Evolutionary conservation across 2,797 vertebrate genomes (phyloP), one percentile per base, ranked within the genome.

Genomic region (Premnoplex brunnescens): DNA sequence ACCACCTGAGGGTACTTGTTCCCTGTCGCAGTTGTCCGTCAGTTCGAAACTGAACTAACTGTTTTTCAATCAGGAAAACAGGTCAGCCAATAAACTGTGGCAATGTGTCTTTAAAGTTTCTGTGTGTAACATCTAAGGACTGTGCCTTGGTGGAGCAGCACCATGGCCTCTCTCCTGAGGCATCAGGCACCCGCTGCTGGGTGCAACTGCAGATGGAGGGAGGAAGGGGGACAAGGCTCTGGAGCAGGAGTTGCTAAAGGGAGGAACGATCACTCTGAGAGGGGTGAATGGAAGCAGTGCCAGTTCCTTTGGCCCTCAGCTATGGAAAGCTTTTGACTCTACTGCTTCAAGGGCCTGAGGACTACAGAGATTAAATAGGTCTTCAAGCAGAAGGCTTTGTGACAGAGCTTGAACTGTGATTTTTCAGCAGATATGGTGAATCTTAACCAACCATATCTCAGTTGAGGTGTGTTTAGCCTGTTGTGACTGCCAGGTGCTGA

Each of bases 101-200:
- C 39, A 69, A 27, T 0, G 4, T 0, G 0, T 6, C 10, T 49
- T 59, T 44, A 30, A 52, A 12, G 23, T 43, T 85, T 58, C 67
- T 79, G 9, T 0, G 4, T 4, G 3, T 16, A n/a, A 10, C 13
- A 16, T 27, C 5, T 30, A 48, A 46, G 36, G 36, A 41, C 6
- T 0, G 0, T 6, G 14, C 11, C n/a, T 51, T 12, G 5, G 2
- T 4, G 11, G 54, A 46, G 58, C 56, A 67, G 60, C 44, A 23
- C 17, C 58, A 20, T 0, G 6, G 30, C 5, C 22, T 19, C 48
- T 85, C 19, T 51, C 17, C 56, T 11, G 24, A 39, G 36, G 24
- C 27, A 30, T 4, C 58, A 32, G 48, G 32, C 32, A 63, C n/a
- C 20, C 0, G 1, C 49, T 48, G 20, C 69, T 4, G 4, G 23